Evolutionary conservation across 1,140 invertebrate species (phyloP), one percentile per base, ranked within the genome.

Genomic region (Drosophila ficusphila): DNA sequence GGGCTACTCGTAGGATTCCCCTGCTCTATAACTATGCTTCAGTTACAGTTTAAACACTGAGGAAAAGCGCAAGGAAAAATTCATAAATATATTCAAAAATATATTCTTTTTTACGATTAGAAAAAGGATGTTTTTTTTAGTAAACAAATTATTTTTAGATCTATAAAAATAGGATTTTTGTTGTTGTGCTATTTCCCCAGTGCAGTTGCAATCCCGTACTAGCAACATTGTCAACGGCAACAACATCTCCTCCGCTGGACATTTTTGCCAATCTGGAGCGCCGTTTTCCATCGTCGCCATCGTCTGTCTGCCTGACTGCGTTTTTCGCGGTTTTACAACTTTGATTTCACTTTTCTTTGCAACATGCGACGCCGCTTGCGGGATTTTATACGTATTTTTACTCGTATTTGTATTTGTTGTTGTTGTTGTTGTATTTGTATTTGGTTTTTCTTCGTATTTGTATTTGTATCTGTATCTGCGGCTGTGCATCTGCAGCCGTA

Each of bases 321-420:
- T 86, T 86, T 86, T 86, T 88, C 82, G 82, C 82, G 82, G 83
- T 88, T 88, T 88, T 88, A 88, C 82, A 88, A 88, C 82, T 88
- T 89, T 88, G 83, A 88, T 88, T 88, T 88, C 76, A 89, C 86
- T 89, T 89, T 89, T 90, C 85, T 89, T 74, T 86, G 76, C 77
- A 82, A 88, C 82, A 88, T 86, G 82, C 82, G 76, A 86, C 68
- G 56, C 41, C 64, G 57, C 36, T 75, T 62, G 42, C 58, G 38
- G 47, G 34, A 62, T 36, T 54, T 62, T 46, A 54, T 71, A 33
- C 53, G 54, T 36, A 44, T 14, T 36, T 36, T 23, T n/a, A n/a
- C n/a, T 44, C 41, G 41, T 41, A 58, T 58, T 33, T 47, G 54
- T 14, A 56, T 38, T 7, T 73, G 70, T 61, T 44, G 41, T 41